phyloP scores from a whole-genome alignment of 2,888 invertebrate genomes.

The Lydus trimaculatus region DNA sequence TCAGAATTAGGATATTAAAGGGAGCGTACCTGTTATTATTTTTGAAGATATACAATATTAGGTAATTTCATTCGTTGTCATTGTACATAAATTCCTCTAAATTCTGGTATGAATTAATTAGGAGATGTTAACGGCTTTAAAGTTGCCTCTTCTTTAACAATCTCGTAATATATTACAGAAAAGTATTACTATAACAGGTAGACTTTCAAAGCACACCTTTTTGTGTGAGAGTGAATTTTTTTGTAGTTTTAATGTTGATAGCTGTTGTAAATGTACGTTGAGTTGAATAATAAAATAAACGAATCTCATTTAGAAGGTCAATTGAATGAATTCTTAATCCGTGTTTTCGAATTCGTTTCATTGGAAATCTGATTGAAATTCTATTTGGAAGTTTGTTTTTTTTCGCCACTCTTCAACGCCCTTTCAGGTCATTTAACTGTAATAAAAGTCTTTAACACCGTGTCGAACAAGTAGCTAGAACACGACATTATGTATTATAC shows the following conservation, averaged over 20 bases:
- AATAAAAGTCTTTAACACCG: background rate
- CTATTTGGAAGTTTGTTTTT: background rate
- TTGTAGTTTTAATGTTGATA: background rate
- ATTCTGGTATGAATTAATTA: background rate
- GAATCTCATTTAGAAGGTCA: slow-evolving; percentile 2
- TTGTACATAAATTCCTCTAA: background rate
- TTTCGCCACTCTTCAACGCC: background rate
- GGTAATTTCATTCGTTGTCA: background rate
- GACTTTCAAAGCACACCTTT: background rate
- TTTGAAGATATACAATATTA: background rate
- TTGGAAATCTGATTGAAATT: slow-evolving; percentile 4
- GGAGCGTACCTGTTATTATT: background rate
- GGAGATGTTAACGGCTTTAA: background rate
- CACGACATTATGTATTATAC: background rate
- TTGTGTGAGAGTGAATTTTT: background rate
- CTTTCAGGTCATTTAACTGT: background rate
- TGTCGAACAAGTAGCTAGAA: background rate
- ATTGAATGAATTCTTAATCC: slow-evolving; percentile 9
- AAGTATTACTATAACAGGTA: background rate
- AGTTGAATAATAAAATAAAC: background rate
- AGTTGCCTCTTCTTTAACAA: background rate
- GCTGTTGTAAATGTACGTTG: background rate
- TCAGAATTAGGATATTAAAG: background rate
- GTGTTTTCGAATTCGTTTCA: background rate
- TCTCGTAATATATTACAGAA: background rate